Percentiles rank a stretch among this genome's conserved stretches.
Evolutionary conservation across 2,113 vertebrate genomes (phyloP).

Genomic region (Ctenodactylus gundi): DNA sequence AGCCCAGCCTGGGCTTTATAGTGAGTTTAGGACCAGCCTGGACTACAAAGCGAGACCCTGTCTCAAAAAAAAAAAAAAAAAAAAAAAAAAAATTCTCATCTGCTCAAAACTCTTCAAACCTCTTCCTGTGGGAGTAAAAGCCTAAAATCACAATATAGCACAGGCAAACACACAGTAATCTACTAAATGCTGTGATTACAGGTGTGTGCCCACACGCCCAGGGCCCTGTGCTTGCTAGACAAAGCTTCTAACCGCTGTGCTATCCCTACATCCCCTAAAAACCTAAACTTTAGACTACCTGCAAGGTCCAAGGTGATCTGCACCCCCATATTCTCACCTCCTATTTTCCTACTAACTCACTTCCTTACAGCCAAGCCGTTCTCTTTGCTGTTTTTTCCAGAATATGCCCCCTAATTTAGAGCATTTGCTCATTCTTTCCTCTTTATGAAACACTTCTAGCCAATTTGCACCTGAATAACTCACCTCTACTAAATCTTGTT

Average conservation of each 20-base stretch:
- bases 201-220: too few relatives aligned
- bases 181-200: too few relatives aligned
- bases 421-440: neutral
- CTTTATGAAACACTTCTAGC: neutral
- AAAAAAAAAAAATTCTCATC: neutral
- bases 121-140: conserved; percentile 3
- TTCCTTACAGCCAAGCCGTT: neutral
- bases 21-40: too few relatives aligned
- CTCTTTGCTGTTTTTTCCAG: neutral
- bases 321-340: neutral
- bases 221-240: too few relatives aligned
- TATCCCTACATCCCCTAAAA: too few relatives aligned
- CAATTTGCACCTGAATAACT: neutral
- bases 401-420: neutral
- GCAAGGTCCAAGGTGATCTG: neutral
- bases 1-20: too few relatives aligned
- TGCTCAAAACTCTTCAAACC: neutral
- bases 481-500: neutral
- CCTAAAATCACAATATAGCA: too few relatives aligned
- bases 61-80: too few relatives aligned
- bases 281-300: neutral
- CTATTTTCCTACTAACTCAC: neutral
- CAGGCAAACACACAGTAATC: too few relatives aligned
- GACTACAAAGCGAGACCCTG: too few relatives aligned
- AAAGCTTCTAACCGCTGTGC: too few relatives aligned